These are phyloP conservation scores for Pheosia tremula DNA, from an alignment of 2,888 invertebrate genomes.

Conservation along the genomic window DNA sequence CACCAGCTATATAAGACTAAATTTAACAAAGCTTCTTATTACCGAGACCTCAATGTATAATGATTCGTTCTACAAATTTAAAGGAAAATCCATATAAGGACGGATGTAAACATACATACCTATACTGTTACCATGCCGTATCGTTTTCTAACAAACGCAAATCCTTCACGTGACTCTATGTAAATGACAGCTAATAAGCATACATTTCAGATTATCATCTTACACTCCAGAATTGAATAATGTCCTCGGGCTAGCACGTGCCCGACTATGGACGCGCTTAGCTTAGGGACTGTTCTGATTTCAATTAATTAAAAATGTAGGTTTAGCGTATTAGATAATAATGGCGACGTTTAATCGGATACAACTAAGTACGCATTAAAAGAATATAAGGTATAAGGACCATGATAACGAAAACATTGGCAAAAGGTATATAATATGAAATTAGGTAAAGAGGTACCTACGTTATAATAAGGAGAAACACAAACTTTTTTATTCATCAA, in stretches of 20 bases:
- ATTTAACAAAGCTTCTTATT: conserved; percentile 1
- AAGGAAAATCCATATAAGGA: conserved; percentile 12
- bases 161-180: conserved; percentile 45
- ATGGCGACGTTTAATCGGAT: too few relatives aligned
- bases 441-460: too few relatives aligned
- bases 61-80: conserved; percentile 3
- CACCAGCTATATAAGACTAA: too few relatives aligned
- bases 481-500: too few relatives aligned
- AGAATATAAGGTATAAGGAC: too few relatives aligned
- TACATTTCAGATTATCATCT: conserved; percentile 20
- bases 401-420: too few relatives aligned
- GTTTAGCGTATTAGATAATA: too few relatives aligned
- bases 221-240: conserved; percentile 9
- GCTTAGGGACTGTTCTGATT: conserved; percentile 5
- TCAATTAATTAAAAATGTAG: conserved; percentile 14
- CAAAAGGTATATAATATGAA: too few relatives aligned
- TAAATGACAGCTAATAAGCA: conserved; percentile 25
- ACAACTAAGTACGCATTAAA: too few relatives aligned
- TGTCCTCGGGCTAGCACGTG: conserved; percentile 26
- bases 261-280: conserved; percentile 8
- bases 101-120: conserved; percentile 8
- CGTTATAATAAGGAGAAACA: too few relatives aligned
- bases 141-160: conserved; percentile 24
- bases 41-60: conserved; percentile 13
- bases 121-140: conserved; percentile 18